Evolutionary conservation across 1,140 invertebrate species (phyloP).

Genomic region (Drosophila ercepeae): DNA sequence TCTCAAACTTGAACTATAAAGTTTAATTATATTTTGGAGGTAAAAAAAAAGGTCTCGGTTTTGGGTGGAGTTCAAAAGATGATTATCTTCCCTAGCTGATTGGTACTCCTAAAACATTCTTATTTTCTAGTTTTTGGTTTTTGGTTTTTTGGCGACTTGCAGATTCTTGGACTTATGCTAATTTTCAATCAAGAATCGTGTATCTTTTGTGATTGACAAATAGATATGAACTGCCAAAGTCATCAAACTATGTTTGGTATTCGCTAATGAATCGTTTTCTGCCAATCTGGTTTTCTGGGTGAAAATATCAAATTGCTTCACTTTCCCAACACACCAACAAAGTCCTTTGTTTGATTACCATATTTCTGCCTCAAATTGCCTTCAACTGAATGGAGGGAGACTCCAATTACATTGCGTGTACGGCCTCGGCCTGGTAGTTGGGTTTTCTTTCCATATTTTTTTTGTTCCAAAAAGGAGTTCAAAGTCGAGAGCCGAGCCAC

Average conservation of each 20-base stretch:
- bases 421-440: conserved; percentile 6
- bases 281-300: too few relatives aligned
- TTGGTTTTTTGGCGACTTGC: too few relatives aligned
- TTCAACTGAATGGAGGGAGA: conserved; percentile 23
- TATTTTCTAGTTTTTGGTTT: not conserved
- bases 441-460: not conserved
- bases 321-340: conserved; percentile 44
- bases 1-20: conserved; percentile 73
- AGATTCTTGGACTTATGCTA: conserved; percentile 25
- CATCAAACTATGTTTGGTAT: conserved; percentile 8
- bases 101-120: not conserved
- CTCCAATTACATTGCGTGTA: conserved; percentile 75
- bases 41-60: conserved; percentile 7
- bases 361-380: conserved; percentile 65
- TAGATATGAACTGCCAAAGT: conserved; percentile 45
- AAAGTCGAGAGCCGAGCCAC: conserved; percentile 69
- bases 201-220: conserved; percentile 23
- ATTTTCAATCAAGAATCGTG: conserved; percentile 33
- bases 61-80: conserved; percentile 26
- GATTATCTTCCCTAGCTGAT: conserved; percentile 4
- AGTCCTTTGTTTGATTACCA: conserved; percentile 75
- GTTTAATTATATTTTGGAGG: conserved; percentile 59
- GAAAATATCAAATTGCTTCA: too few relatives aligned
- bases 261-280: conserved; percentile 30
- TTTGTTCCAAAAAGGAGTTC: conserved; percentile 46